phyloP scores from a whole-genome alignment of 2,797 vertebrate species.

The Halcyon smyrnensis region DNA sequence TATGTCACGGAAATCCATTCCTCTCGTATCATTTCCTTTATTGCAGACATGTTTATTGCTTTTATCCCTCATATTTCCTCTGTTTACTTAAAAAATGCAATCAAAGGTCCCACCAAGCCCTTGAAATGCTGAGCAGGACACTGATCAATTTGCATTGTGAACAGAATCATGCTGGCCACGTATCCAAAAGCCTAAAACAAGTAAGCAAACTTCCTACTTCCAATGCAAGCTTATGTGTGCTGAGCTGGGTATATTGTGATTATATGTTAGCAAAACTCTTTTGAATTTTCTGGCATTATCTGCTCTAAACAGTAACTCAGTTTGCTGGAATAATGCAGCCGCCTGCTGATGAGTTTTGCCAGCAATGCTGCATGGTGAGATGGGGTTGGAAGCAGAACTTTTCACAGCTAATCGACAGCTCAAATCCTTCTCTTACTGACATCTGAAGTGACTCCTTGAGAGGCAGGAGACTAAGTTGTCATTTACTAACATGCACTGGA shows the following conservation, averaged over 20 bases:
- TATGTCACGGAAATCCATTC: not conserved
- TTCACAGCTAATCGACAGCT: not conserved
- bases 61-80: conserved; percentile 15
- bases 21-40: not conserved
- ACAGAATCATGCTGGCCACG: not conserved
- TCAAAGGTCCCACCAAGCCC: not conserved
- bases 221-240: accelerated
- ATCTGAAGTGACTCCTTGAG: not conserved
- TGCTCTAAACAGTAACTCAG: not conserved
- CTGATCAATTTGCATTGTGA: not conserved
- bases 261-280: not conserved
- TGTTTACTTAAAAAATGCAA: not conserved
- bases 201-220: not conserved
- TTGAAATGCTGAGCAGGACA: not conserved
- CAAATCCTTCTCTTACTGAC: not conserved
- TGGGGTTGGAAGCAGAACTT: not conserved
- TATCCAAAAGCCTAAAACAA: not conserved
- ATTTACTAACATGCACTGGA: not conserved
- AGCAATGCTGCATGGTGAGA: not conserved
- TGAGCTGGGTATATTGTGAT: not conserved
- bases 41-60: not conserved
- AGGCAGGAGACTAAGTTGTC: not conserved
- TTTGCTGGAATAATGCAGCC: not conserved
- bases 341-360: accelerated
- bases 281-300: not conserved